Conservation (phyloP, 2,113 vertebrate genomes). For the Siniperca chuatsi region DNA sequence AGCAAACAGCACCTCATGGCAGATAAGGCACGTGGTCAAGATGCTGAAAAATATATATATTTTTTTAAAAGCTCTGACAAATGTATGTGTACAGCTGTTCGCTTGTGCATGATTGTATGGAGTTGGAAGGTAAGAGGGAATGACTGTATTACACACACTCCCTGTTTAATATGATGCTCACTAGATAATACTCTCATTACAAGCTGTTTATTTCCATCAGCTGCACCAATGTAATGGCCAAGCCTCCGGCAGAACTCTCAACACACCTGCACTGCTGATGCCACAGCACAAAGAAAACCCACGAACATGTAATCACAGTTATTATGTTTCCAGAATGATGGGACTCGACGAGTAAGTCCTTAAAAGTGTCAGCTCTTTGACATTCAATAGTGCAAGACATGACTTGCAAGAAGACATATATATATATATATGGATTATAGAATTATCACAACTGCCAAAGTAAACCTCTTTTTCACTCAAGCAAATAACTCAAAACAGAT, state of each 20-base stretch:
- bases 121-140: background rate
- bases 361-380: slow-evolving; percentile 3
- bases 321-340: slow-evolving; percentile 46
- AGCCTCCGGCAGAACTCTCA: slow-evolving; percentile 15
- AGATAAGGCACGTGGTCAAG: slow-evolving; percentile 28
- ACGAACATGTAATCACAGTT: slow-evolving; percentile 31
- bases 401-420: slow-evolving; percentile 2
- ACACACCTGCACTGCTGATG: slow-evolving; percentile 58
- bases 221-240: background rate
- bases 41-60: background rate
- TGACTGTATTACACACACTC: background rate
- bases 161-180: slow-evolving; percentile 1
- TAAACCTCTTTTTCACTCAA: background rate
- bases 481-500: background rate
- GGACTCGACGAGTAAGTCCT: background rate
- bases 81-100: background rate
- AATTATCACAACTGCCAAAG: slow-evolving; percentile 5
- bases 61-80: background rate
- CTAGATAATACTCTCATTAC: slow-evolving; percentile 42
- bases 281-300: slow-evolving; percentile 36
- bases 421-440: background rate
- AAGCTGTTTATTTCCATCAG: slow-evolving; percentile 49
- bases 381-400: slow-evolving; percentile 3
- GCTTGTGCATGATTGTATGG: background rate
- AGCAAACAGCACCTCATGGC: background rate